phyloP scores from a whole-genome alignment of 2,113 vertebrate genomes.

The Mesoclemmys tuberculata region DNA sequence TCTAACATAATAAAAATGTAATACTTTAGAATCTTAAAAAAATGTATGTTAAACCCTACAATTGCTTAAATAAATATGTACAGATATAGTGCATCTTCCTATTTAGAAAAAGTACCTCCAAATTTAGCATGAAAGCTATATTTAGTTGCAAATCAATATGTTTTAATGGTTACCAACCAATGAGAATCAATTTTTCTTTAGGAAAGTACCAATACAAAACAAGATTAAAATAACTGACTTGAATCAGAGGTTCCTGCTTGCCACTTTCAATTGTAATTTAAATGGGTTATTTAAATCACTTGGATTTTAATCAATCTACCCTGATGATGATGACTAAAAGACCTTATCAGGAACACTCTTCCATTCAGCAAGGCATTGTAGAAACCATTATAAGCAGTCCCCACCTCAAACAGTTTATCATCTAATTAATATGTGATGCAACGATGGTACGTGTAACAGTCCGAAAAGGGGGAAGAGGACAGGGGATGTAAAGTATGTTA shows the following conservation, averaged over 20 bases:
- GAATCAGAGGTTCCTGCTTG: not conserved
- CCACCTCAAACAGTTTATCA: not conserved
- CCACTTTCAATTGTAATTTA: not conserved
- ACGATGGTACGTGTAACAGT: not conserved
- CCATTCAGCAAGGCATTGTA: not conserved
- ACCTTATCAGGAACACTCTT: not conserved
- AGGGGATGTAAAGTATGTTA: not conserved
- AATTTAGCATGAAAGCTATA: not conserved
- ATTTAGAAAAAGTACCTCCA: not conserved
- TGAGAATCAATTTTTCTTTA: not conserved
- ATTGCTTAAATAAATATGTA: not conserved
- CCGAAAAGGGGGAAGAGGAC: not conserved
- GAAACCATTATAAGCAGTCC: not conserved
- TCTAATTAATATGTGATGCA: not conserved
- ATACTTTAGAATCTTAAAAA: not conserved
- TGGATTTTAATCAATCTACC: not conserved
- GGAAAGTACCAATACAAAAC: not conserved
- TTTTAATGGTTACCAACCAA: not conserved
- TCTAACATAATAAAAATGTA: not conserved
- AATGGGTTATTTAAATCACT: not conserved
- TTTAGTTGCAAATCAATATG: not conserved
- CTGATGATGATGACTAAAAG: not conserved
- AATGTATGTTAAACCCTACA: not conserved
- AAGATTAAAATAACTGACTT: not conserved
- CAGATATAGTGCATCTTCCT: not conserved